A percentile compares a stretch with the other conserved stretches of the same genome.
These are phyloP conservation scores for Dermatophagoides farinae DNA, from an alignment of 1,140 invertebrate genomes.

Conservation along the genomic window DNA sequence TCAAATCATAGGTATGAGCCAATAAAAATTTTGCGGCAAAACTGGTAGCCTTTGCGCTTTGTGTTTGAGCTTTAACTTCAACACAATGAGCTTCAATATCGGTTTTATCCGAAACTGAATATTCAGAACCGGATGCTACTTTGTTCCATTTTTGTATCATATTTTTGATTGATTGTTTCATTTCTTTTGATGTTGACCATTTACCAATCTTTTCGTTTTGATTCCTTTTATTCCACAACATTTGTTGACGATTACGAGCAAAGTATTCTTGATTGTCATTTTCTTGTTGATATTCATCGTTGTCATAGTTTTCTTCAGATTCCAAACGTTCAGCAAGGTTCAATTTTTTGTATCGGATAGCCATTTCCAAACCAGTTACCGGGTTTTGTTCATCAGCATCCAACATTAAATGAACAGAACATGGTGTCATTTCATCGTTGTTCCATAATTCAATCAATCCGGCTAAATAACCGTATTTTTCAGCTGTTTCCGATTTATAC, in stretches of 20 bases:
- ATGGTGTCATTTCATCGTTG: neutral
- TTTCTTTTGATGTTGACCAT: too few relatives aligned
- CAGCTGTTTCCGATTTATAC: neutral
- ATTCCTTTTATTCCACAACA: neutral
- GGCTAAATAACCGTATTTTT: conserved; percentile 4
- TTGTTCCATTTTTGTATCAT: too few relatives aligned
- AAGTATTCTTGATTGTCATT: neutral
- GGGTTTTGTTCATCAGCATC: conserved; percentile 9
- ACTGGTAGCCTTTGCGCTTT: neutral
- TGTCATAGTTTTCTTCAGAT: neutral
- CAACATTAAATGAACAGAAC: conserved; percentile 11
- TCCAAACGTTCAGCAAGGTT: neutral
- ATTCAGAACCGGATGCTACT: too few relatives aligned
- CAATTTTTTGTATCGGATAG: conserved; percentile 12
- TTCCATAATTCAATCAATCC: conserved; percentile 1
- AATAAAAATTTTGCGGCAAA: conserved; percentile 8
- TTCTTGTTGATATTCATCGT: neutral
- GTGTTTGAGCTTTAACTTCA: too few relatives aligned
- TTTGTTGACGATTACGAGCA: neutral
- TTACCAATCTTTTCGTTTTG: too few relatives aligned
- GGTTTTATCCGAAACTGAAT: too few relatives aligned
- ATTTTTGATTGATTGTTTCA: too few relatives aligned
- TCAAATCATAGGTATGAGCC: conserved; percentile 12
- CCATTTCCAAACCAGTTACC: conserved; percentile 10
- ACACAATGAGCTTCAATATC: too few relatives aligned